Evolutionary conservation across 2,888 invertebrate genomes (phyloP), one percentile per base, ranked within the genome.

Genomic region (Latrodectus elegans): DNA sequence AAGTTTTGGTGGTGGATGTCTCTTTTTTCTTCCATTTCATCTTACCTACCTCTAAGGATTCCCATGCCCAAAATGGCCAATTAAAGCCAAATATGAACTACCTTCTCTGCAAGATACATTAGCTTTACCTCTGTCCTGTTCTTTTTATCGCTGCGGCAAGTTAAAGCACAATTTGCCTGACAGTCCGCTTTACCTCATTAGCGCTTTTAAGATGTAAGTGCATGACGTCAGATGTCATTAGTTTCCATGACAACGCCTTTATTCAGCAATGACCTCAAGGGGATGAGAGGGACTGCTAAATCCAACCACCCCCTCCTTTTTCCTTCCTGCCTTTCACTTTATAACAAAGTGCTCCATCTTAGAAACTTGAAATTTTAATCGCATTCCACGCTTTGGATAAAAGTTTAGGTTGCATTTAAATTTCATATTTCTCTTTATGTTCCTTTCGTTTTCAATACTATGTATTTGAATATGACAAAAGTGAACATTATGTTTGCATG

Each of bases 201-300:
- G 83, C 87, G 87, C 87, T 88, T 83, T 84, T 82, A 78, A 88
- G 87, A 83, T 79, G 73, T 84, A 84, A 85, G 72, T 72, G 77
- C 60, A 53, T 83, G 82, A 88, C 87, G 87, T 88, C 87, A 88
- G 68, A 73, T 70, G 72, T 88, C 87, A 88, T 88, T 88, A 88
- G 87, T 88, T 83, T 71, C 77, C 65, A 88, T 83, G 83, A 71
- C 83, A 68, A 88, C 87, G 87, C 82, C 83, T 83, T 60, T 88
- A 79, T 83, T 87, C 81, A 81, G 86, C 76, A 80, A 15, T 70
- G 60, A 73, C 17, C 81, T 65, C 14, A 15, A 74, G 67, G 53
- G 64, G 53, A 68, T 17, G 60, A n/a, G 60, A 15, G 73, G 74
- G 67, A 82, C 51, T 82, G 65, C 49, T 22, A 26, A 38, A 26